Percentiles rank a stretch among this genome's conserved stretches.
These are phyloP conservation scores for Xiphophorus maculatus DNA, from an alignment of 2,113 vertebrate genomes.

Conservation along the genomic window DNA sequence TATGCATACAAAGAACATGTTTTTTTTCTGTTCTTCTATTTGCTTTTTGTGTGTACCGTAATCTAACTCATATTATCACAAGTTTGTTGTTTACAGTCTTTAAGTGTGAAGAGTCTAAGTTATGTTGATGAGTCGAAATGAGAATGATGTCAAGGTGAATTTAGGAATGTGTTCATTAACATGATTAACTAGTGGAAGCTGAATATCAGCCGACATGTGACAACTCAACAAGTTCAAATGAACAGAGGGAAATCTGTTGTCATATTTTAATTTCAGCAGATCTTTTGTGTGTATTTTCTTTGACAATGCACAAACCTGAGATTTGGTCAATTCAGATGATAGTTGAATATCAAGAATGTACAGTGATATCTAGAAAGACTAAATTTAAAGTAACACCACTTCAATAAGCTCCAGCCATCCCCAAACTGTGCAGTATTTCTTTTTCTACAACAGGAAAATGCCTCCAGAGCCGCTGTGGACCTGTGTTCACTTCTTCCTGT, in stretches of 20 bases:
- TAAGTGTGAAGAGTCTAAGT: conserved; percentile 59
- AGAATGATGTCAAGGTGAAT: conserved; percentile 15
- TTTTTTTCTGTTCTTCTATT: neutral
- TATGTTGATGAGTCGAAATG: neutral
- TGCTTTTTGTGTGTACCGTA: conserved; percentile 16
- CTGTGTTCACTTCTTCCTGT: neutral
- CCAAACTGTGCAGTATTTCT: neutral
- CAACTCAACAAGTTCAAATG: neutral
- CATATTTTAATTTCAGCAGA: neutral
- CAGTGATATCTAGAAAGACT: neutral
- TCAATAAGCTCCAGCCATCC: neutral
- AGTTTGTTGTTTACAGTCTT: conserved; percentile 76
- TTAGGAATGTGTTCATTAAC: neutral
- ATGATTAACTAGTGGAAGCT: conserved; percentile 33
- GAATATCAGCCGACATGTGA: neutral
- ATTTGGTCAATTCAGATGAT: neutral
- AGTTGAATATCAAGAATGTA: neutral
- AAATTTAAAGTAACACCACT: neutral
- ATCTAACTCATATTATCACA: conserved; percentile 60
- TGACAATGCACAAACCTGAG: neutral
- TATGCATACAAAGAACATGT: conserved; percentile 38
- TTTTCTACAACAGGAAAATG: neutral
- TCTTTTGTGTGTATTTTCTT: neutral
- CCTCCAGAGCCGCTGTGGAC: too few species aligned
- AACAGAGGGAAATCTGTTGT: neutral